These are phyloP conservation scores for Pseudomyrmex cubaensis DNA, from an alignment of 1,140 invertebrate genomes.

Conservation along the genomic window DNA sequence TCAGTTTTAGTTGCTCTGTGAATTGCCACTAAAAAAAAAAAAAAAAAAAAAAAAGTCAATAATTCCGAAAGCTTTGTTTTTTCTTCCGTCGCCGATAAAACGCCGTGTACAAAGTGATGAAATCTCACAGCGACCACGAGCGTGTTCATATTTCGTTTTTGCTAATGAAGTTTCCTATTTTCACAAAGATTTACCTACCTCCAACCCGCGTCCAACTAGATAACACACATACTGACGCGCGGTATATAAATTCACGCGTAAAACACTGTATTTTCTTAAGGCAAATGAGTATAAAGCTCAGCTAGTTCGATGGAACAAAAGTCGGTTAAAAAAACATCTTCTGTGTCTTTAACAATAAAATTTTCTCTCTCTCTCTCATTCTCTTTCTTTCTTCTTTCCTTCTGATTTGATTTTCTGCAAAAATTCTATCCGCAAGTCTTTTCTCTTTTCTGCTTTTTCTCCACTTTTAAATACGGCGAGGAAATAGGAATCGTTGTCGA, in stretches of 20 bases:
- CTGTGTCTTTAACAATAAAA: constrained; percentile 36
- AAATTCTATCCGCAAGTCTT: constrained; percentile 15
- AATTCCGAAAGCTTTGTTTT: background rate
- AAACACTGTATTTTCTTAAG: constrained; percentile 37
- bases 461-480: background rate
- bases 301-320: background rate
- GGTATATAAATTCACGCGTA: constrained; percentile 5
- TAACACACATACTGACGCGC: background rate
- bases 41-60: background rate
- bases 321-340: background rate
- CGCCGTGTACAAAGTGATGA: background rate
- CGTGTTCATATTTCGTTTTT: constrained; percentile 28
- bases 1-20: too few species aligned
- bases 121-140: background rate
- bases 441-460: background rate
- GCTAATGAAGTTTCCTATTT: constrained; percentile 11
- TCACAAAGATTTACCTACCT: background rate
- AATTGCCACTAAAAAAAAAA: background rate
- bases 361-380: background rate
- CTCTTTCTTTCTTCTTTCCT: background rate
- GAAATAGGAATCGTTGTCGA: background rate
- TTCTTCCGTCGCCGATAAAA: constrained; percentile 4
- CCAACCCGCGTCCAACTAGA: background rate
- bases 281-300: background rate
- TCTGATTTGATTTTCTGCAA: too few species aligned